phyloP scores from a whole-genome alignment of 2,888 invertebrate genomes.

The Troilus luridus region DNA sequence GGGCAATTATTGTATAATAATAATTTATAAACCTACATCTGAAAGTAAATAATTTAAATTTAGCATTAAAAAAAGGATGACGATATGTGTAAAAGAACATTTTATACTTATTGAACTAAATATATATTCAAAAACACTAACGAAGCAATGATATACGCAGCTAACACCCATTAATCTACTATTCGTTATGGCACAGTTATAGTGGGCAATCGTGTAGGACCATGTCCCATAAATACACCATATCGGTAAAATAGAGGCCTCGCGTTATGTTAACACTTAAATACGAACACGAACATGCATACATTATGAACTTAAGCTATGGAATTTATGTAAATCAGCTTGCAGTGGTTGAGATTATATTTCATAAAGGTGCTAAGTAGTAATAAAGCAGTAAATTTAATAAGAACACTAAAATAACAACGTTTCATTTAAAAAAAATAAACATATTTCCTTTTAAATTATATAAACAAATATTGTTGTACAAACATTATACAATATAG shows the following conservation, averaged over 20 bases:
- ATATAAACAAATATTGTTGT: no score
- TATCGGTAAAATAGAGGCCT: neutral
- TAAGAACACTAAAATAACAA: neutral
- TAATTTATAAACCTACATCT: no score
- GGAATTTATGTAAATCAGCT: neutral
- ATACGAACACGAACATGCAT: constrained; percentile 27
- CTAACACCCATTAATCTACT: neutral
- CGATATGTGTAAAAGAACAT: no score
- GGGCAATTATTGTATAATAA: no score
- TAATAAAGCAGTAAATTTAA: neutral
- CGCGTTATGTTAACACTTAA: constrained; percentile 20
- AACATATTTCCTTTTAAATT: no score
- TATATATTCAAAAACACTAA: neutral
- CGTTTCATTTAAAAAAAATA: no score
- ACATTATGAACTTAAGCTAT: neutral
- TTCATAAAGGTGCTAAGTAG: neutral
- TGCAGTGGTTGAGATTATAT: neutral
- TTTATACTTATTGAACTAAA: neutral
- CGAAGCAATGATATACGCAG: neutral
- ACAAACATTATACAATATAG: no score
- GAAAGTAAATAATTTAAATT: no score
- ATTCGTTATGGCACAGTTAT: neutral
- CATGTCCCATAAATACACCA: neutral
- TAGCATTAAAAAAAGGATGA: no score
- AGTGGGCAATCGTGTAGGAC: neutral